Conservation (phyloP, 2,888 invertebrate species). For the Megaustenia siamemsis region DNA sequence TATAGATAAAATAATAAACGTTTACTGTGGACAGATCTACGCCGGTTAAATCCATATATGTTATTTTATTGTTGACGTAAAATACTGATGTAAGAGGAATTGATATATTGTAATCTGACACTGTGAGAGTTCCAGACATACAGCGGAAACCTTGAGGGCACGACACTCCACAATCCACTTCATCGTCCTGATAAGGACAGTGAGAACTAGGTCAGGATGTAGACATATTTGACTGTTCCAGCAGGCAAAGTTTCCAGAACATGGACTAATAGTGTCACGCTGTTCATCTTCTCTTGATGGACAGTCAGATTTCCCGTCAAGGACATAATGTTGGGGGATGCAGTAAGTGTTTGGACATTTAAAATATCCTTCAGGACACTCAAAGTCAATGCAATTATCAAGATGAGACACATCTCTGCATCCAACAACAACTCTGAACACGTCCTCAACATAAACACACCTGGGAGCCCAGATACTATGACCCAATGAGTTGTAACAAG, state of each 20-base stretch:
- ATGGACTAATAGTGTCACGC: not conserved
- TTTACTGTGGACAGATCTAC: too few relatives aligned
- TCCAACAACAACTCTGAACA: not conserved
- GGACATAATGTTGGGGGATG: conserved; percentile 35
- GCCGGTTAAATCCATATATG: too few relatives aligned
- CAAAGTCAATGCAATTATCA: not conserved
- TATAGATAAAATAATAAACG: too few relatives aligned
- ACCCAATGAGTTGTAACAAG: not conserved
- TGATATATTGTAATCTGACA: too few relatives aligned
- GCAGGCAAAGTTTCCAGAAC: conserved; percentile 26
- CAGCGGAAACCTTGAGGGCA: too few relatives aligned
- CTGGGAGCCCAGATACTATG: not conserved
- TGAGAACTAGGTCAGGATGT: conserved; percentile 42
- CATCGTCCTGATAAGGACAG: too few relatives aligned
- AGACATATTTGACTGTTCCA: conserved; percentile 16
- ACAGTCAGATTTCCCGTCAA: conserved; percentile 13
- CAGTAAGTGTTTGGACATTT: conserved; percentile 28
- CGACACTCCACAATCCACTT: too few relatives aligned
- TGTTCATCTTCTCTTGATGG: conserved; percentile 19
- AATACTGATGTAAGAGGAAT: too few relatives aligned
- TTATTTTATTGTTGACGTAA: too few relatives aligned
- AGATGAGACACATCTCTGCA: conserved; percentile 34
- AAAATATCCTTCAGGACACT: conserved; percentile 20
- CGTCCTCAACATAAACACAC: conserved; percentile 32
- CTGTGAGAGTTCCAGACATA: too few relatives aligned